These are phyloP conservation scores for Alitta virens DNA, from an alignment of 2,888 invertebrate genomes.

Conservation along the genomic window DNA sequence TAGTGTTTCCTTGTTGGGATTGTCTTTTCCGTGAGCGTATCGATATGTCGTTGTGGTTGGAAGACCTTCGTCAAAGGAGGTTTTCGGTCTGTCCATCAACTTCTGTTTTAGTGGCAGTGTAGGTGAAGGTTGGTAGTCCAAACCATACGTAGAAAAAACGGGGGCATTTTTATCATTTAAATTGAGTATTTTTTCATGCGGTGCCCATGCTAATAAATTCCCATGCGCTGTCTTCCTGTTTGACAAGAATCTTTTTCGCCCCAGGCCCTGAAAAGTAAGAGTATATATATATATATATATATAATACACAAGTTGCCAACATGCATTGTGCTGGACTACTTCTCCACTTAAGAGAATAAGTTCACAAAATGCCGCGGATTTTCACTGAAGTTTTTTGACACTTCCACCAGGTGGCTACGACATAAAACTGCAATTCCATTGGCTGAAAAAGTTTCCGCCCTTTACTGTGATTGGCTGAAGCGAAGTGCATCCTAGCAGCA, in stretches of 20 bases:
- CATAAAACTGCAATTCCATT: too few relatives aligned
- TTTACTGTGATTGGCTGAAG: too few relatives aligned
- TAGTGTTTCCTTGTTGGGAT: conserved; percentile 33
- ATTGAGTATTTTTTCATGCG: conserved; percentile 35
- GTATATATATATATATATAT: too few relatives aligned
- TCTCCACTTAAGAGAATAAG: too few relatives aligned
- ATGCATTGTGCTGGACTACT: too few relatives aligned
- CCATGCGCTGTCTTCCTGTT: conserved; percentile 37
- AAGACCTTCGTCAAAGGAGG: conserved; percentile 39
- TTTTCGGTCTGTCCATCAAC: conserved; percentile 39
- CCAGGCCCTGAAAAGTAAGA: conserved; percentile 40
- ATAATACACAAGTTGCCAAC: too few relatives aligned
- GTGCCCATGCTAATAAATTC: conserved; percentile 47
- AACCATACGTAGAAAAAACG: conserved; percentile 40
- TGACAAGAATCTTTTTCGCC: conserved; percentile 40
- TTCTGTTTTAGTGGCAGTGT: conserved; percentile 30
- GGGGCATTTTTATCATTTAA: conserved; percentile 29
- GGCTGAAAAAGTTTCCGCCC: too few relatives aligned
- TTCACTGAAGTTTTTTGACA: too few relatives aligned
- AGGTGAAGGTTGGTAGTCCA: conserved; percentile 35
- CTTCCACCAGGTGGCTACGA: too few relatives aligned
- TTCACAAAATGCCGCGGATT: too few relatives aligned
- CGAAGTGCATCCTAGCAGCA: too few relatives aligned
- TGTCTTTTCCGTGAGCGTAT: conserved; percentile 42
- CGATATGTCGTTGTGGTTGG: conserved; percentile 44